phyloP scores from a whole-genome alignment of 2,113 vertebrate species.

The Phaethornis superciliosus region DNA sequence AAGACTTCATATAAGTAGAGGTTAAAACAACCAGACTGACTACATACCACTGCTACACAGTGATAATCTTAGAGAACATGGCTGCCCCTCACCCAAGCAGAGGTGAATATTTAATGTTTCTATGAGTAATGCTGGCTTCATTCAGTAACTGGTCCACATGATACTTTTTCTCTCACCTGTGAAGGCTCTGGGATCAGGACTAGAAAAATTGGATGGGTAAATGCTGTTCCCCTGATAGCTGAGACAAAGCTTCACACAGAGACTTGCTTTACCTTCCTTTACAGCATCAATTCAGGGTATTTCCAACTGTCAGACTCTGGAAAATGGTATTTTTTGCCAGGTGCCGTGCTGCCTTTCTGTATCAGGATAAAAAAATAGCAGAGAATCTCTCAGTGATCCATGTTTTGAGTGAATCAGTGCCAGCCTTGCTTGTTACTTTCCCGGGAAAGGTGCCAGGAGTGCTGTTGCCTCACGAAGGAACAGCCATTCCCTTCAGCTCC shows the following conservation, averaged over 20 bases:
- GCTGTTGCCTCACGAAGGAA: background rate
- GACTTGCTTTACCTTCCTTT: background rate
- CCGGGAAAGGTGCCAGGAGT: background rate
- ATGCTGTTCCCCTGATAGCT: background rate
- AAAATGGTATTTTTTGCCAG: background rate
- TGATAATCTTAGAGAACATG: background rate
- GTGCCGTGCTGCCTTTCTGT: background rate
- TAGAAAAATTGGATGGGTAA: background rate
- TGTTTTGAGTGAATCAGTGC: background rate
- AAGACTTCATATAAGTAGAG: background rate
- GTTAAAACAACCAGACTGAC: background rate
- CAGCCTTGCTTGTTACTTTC: background rate
- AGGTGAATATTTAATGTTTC: background rate
- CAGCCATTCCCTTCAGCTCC: background rate
- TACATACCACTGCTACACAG: background rate
- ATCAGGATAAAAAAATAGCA: background rate
- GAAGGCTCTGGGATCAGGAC: background rate
- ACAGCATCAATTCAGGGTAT: background rate
- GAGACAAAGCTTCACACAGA: background rate
- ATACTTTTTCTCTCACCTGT: background rate
- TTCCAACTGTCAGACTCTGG: background rate
- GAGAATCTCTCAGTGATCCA: background rate
- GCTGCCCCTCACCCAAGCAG: background rate
- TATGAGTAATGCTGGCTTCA: background rate
- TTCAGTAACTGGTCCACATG: background rate